phyloP scores from a whole-genome alignment of 2,797 vertebrate genomes.

The Sparus aurata region DNA sequence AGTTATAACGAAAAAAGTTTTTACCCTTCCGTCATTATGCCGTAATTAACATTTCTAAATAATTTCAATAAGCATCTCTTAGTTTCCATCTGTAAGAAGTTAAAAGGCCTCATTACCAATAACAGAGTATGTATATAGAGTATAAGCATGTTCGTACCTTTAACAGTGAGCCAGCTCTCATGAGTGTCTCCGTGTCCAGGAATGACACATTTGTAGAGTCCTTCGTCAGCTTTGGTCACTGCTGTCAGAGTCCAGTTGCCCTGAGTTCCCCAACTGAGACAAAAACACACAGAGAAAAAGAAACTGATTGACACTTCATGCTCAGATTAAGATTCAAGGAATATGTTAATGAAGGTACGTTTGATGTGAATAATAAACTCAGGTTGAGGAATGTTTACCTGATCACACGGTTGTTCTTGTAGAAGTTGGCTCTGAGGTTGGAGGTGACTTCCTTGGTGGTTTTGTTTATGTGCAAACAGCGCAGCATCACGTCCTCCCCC shows the following conservation, averaged over 20 bases:
- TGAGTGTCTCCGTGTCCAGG: not conserved
- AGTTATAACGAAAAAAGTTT: too few species aligned
- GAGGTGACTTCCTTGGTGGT: not conserved
- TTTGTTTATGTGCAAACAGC: not conserved
- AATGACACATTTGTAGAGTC: not conserved
- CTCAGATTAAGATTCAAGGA: too few species aligned
- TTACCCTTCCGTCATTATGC: too few species aligned
- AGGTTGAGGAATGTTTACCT: not conserved
- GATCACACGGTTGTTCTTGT: not conserved
- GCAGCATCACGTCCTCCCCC: not conserved
- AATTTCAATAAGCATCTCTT: too few species aligned
- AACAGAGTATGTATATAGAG: too few species aligned
- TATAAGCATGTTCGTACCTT: not conserved
- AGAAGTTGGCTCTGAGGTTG: not conserved
- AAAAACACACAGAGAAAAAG: not conserved
- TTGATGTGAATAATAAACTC: not conserved
- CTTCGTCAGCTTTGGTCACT: conserved; percentile 12
- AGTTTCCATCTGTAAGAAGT: too few species aligned
- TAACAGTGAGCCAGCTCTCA: conserved; percentile 2
- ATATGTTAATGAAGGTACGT: too few species aligned
- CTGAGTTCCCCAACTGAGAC: not conserved
- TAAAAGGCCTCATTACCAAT: too few species aligned
- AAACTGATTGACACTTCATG: too few species aligned
- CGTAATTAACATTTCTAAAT: too few species aligned
- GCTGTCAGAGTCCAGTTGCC: not conserved